Evolutionary conservation across 2,797 vertebrate species (phyloP), one percentile per base, ranked within the genome.

Genomic region (Alca torda): DNA sequence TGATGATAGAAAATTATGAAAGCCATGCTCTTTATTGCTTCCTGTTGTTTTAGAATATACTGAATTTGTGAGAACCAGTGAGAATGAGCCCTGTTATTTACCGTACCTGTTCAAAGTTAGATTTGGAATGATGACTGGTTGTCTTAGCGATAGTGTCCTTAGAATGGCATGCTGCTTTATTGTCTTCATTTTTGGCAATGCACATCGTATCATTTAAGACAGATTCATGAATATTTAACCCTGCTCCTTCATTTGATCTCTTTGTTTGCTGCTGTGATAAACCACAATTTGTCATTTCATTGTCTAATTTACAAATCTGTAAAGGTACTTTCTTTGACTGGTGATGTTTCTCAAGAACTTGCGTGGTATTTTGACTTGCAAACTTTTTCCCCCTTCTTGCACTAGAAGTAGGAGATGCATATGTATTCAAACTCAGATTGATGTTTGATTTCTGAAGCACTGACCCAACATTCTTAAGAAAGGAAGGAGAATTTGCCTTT

Each of bases 81-180:
- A 83, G 69, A 68, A 88, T 9, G 16, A 70, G 51, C 19, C 24
- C 59, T 84, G 63, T 31, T 95, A 61, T 84, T 63, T 53, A 92
- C 46, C 6, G 2, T 96, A 98, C 98, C 98, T 98, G 96, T 76
- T 90, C 80, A 77, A 86, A 86, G 85, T 35, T 67, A 54, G 48
- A 46, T 26, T 78, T 90, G 68, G 50, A 70, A 21, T 15, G 57
- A 59, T 2, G 41, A 87, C 26, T 48, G 31, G 15, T 21, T 88
- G 68, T 67, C 17, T 51, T 60, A 50, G 85, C 4, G 11, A 25
- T 46, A 28, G 7, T 73, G 35, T 84, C 76, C 73, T 84, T 63
- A 35, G 78, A 85, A 61, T 53, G 51, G 51, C 54, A 75, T 4
- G 61, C 53, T 76, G 96, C 81, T 80, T 67, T 91, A 57, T 70